phyloP scores from a whole-genome alignment of 2,113 vertebrate species.

The Copsychus sechellarum region DNA sequence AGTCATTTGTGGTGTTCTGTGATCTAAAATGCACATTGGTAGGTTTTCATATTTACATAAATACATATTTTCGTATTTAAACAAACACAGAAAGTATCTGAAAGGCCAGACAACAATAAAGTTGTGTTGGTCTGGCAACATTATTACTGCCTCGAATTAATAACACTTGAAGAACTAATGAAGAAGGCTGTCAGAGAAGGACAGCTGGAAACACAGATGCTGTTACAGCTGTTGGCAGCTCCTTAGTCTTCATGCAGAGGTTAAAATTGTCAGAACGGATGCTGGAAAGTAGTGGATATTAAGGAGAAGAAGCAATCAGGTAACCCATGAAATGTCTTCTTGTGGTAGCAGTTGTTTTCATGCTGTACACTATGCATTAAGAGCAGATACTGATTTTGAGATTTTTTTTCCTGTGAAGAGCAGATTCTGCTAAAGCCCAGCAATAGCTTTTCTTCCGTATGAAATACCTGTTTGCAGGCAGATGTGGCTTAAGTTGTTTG shows the following conservation, averaged over 20 bases:
- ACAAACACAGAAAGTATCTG: not conserved
- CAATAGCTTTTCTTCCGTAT: accelerated
- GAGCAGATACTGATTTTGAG: not conserved
- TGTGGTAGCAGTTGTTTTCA: not conserved
- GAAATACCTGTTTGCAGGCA: not conserved
- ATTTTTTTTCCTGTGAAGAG: not conserved
- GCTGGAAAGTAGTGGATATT: not conserved
- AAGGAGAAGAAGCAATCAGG: not conserved
- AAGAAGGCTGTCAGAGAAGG: not conserved
- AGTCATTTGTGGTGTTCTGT: not conserved
- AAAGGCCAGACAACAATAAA: not conserved
- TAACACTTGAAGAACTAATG: not conserved
- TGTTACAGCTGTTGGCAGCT: not conserved
- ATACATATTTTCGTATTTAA: not conserved
- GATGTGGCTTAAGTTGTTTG: not conserved
- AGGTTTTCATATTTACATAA: not conserved
- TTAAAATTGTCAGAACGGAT: not conserved
- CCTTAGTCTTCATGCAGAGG: not conserved
- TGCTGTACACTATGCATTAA: not conserved
- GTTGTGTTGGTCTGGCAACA: not conserved
- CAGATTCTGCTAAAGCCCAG: not conserved
- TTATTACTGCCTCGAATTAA: not conserved
- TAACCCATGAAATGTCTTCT: not conserved
- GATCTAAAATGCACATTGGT: not conserved
- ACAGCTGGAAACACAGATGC: not conserved